Evolutionary conservation across 23 tunicate genomes (phyloP).

Genomic region (Trididemnum clinides): DNA sequence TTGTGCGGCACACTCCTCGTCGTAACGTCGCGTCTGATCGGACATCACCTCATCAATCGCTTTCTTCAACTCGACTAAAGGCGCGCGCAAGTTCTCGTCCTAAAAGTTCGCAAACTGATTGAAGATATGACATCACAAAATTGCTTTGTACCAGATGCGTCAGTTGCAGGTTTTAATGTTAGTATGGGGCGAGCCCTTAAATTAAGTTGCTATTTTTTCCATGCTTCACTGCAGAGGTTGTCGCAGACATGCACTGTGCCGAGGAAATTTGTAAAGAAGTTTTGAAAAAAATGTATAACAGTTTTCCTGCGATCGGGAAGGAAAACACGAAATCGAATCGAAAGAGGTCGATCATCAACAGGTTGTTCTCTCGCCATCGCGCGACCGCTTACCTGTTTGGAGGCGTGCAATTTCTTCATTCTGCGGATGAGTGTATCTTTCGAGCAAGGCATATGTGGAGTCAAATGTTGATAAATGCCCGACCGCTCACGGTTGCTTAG

Average conservation of each 20-base stretch:
- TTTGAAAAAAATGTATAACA: background rate
- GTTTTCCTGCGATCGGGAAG: no score
- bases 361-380: no score
- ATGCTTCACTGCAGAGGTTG: no score
- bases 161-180: no score
- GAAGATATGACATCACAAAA: no score
- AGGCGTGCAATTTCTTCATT: slow-evolving; percentile 70
- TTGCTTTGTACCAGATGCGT: no score
- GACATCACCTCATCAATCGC: slow-evolving; percentile 85
- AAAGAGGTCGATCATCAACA: background rate
- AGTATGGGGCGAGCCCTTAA: no score
- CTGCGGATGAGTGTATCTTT: slow-evolving; percentile 91
- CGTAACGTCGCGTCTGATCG: slow-evolving; percentile 63
- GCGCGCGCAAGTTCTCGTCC: slow-evolving; percentile 61
- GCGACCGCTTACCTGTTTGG: slow-evolving; percentile 72
- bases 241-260: no score
- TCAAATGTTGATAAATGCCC: slow-evolving; percentile 70
- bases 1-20: slow-evolving; percentile 72
- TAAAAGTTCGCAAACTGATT: no score
- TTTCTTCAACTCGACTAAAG: slow-evolving; percentile 44
- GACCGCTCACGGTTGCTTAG: slow-evolving; percentile 66
- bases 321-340: background rate
- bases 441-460: slow-evolving; percentile 84
- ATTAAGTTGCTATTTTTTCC: no score
- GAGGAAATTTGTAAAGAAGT: background rate